A percentile compares a stretch with the other conserved stretches of the same genome.
These are phyloP conservation scores for Allobates femoralis DNA, from an alignment of 2,797 vertebrate genomes.

Conservation along the genomic window DNA sequence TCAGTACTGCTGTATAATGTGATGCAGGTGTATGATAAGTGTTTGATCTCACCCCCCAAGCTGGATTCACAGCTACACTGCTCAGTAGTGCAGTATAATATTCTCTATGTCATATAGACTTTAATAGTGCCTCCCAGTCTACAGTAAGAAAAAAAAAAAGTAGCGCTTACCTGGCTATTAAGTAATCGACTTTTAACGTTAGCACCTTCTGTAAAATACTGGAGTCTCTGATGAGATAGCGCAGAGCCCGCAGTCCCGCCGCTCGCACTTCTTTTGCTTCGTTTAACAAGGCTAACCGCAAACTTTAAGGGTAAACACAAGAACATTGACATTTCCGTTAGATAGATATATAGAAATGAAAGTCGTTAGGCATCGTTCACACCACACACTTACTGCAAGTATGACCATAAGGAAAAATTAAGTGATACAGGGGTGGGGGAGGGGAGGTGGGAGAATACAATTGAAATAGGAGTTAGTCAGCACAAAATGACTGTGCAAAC, in stretches of 20 bases:
- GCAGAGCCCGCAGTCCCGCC: slow-evolving; percentile 93
- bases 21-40: too few relatives aligned
- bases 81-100: too few relatives aligned
- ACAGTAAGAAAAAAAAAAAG: too few relatives aligned
- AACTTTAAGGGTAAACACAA: slow-evolving; percentile 74
- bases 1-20: too few relatives aligned
- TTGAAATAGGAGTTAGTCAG: too few relatives aligned
- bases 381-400: background rate
- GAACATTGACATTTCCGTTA: slow-evolving; percentile 39
- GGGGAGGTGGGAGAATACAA: too few relatives aligned
- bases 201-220: slow-evolving; percentile 94
- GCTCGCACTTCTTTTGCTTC: slow-evolving; percentile 99
- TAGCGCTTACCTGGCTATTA: slow-evolving; percentile 91
- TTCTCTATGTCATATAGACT: too few relatives aligned
- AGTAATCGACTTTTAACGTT: slow-evolving; percentile 95
- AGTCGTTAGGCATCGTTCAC: background rate
- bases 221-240: slow-evolving; percentile 95
- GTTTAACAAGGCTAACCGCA: slow-evolving; percentile 94
- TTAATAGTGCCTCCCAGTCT: too few relatives aligned
- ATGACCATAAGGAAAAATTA: background rate
- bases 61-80: too few relatives aligned
- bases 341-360: background rate
- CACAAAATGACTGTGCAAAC: too few relatives aligned
- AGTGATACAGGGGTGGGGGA: background rate
- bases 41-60: too few relatives aligned